phyloP scores from a whole-genome alignment of 2,113 vertebrate genomes.

The Megalops atlanticus region DNA sequence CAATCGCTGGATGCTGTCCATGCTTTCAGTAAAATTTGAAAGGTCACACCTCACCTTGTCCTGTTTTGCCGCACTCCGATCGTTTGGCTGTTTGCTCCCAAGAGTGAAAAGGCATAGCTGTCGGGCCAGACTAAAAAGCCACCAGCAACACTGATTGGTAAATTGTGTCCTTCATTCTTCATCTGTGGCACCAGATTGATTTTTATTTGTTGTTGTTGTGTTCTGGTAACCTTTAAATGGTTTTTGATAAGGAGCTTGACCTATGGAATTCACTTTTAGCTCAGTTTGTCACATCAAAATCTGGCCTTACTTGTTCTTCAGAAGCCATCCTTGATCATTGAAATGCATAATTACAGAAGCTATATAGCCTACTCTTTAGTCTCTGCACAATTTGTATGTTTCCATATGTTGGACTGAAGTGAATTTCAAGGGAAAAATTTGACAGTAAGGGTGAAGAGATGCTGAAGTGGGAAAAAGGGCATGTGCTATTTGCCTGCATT shows the following conservation, averaged over 20 bases:
- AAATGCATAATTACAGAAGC: no score
- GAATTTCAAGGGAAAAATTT: no score
- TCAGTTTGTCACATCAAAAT: neutral
- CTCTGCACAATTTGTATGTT: no score
- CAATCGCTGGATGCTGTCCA: neutral
- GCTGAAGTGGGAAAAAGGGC: no score
- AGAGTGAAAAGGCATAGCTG: neutral
- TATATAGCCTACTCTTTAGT: no score
- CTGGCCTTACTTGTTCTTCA: no score
- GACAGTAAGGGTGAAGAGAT: no score
- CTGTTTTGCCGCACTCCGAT: neutral
- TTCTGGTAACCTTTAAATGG: neutral
- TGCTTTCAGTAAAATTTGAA: neutral
- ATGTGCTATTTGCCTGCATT: no score
- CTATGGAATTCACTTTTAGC: neutral
- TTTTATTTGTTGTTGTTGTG: neutral
- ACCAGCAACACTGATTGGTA: neutral
- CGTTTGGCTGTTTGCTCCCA: neutral
- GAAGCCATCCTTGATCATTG: no score
- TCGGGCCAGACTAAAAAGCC: neutral
- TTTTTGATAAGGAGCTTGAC: neutral
- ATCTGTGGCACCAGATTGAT: neutral
- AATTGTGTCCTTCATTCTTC: no score
- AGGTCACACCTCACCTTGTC: neutral
- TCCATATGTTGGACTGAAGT: no score